A percentile compares a stretch with the other conserved stretches of the same genome.
Conservation (phyloP, 2,888 invertebrate genomes). For the Tridacna crocea region DNA sequence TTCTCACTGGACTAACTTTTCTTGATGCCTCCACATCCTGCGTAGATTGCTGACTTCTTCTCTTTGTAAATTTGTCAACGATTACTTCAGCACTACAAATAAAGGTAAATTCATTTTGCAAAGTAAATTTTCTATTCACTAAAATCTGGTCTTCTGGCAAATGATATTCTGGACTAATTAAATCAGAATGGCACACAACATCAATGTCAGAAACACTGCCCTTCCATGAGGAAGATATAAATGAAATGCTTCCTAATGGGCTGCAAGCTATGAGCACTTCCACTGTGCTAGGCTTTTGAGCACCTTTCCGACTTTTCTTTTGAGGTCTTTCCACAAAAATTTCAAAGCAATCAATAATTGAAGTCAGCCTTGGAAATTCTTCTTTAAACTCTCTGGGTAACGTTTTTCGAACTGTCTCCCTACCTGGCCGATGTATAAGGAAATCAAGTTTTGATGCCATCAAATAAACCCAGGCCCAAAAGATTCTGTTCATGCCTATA, state of each 20-base stretch:
- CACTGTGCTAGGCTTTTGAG: conserved; percentile 32
- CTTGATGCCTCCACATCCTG: conserved; percentile 56
- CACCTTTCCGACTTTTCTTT: conserved; percentile 6
- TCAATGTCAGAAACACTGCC: conserved; percentile 61
- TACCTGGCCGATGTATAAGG: conserved; percentile 39
- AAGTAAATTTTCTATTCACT: conserved; percentile 62
- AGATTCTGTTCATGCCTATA: conserved; percentile 34
- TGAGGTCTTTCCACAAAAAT: conserved; percentile 35
- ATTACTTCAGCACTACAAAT: conserved; percentile 53
- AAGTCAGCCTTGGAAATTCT: conserved; percentile 24
- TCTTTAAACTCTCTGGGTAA: conserved; percentile 19
- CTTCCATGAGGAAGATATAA: conserved; percentile 58
- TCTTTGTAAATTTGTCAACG: conserved; percentile 58
- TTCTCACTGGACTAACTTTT: conserved; percentile 50
- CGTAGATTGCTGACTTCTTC: conserved; percentile 57
- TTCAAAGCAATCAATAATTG: conserved; percentile 44
- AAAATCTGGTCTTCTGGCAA: conserved; percentile 61
- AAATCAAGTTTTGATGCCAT: conserved; percentile 42
- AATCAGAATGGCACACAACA: conserved; percentile 53
- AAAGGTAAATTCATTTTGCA: conserved; percentile 61
- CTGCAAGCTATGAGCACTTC: conserved; percentile 42
- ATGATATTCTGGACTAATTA: conserved; percentile 44
- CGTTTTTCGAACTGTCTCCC: conserved; percentile 22
- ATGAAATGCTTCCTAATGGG: conserved; percentile 48
- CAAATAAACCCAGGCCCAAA: conserved; percentile 56